Base-by-base conservation (phyloP, 2,888 invertebrate genomes). In the Cheilosia variabilis region DNA sequence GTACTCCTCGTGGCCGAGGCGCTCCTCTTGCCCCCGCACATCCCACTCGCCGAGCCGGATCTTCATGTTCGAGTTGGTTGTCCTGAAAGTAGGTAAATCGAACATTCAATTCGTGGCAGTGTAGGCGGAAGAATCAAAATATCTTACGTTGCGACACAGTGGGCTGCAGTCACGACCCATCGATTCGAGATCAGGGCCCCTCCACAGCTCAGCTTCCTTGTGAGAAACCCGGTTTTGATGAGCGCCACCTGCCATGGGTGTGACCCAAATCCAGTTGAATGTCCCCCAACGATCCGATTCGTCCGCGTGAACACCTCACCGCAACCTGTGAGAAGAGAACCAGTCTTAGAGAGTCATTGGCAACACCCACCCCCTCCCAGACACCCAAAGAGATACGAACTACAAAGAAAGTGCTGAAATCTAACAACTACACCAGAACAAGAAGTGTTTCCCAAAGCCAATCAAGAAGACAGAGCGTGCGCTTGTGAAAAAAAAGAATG, bases 221-320 rank as follows among this genome's bases (percentile, higher is more conserved):
- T 96, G 19, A 98, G 93, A 90, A 98, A 98, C 34, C 97, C 97
- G 7, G 97, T 96, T 92, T 98, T 98, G 89, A 98, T 97, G 24
- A 98, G 94, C 0, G 98, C 98, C 2, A 97, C 97, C 93, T 98
- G 98, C 98, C 98, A 98, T 4, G 98, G 98, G 93, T 98, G 97
- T 10, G 97, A 96, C 2, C 97, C 98, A 90, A 98, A 98, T 50
- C 96, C 96, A 0, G 97, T 96, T 19, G 97, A 96, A 89, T 97
- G 97, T 0, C 98, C 98, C 1, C 98, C 98, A 0, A 98, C 98
- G 79, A 98, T 98, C 87, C 98, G 94, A 91, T 98, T 97, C 34
- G 97, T 96, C 47, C 98, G 94, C 0, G 97, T 95, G 90, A 96
- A 97, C 78, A 97, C 94, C 91, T 98, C 97, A 0, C 98, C 98